Evolutionary conservation across 2,797 vertebrate genomes (phyloP).

Genomic region (Propithecus deckenii): DNA sequence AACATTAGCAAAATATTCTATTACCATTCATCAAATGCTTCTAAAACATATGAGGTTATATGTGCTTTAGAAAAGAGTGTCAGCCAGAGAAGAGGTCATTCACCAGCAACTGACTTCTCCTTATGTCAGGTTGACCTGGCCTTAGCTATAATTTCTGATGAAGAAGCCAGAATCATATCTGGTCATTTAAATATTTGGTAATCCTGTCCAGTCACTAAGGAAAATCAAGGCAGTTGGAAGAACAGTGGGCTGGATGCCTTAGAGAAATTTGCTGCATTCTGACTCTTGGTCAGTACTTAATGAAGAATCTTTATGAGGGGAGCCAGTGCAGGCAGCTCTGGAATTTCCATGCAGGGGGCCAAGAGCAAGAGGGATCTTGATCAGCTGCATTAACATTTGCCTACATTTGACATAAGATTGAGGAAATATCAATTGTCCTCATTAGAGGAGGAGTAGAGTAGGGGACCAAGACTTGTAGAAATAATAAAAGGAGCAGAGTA

Average conservation of each 20-base stretch:
- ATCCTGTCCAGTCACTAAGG: background rate
- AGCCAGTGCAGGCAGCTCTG: background rate
- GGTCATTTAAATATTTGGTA: constrained; percentile 56
- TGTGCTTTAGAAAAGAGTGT: constrained; percentile 46
- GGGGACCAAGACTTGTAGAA: background rate
- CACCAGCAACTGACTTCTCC: constrained; percentile 65
- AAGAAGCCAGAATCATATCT: constrained; percentile 57
- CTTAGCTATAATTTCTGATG: constrained; percentile 63
- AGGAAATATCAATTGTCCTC: background rate
- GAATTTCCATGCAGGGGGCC: background rate
- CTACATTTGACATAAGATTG: background rate
- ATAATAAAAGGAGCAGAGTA: background rate
- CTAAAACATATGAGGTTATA: constrained; percentile 58
- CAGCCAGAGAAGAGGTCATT: constrained; percentile 64
- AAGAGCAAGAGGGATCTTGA: background rate
- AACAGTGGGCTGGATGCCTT: background rate
- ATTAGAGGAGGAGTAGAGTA: background rate
- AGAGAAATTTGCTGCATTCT: background rate
- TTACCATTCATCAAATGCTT: constrained; percentile 49
- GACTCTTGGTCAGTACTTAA: background rate
- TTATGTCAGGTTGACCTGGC: constrained; percentile 58
- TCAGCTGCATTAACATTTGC: background rate
- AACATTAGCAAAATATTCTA: constrained; percentile 52
- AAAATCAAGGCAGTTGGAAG: constrained; percentile 19
- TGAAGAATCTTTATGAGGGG: background rate